phyloP scores from a whole-genome alignment of 2,113 vertebrate species.

The Lepidothrix coronata region DNA sequence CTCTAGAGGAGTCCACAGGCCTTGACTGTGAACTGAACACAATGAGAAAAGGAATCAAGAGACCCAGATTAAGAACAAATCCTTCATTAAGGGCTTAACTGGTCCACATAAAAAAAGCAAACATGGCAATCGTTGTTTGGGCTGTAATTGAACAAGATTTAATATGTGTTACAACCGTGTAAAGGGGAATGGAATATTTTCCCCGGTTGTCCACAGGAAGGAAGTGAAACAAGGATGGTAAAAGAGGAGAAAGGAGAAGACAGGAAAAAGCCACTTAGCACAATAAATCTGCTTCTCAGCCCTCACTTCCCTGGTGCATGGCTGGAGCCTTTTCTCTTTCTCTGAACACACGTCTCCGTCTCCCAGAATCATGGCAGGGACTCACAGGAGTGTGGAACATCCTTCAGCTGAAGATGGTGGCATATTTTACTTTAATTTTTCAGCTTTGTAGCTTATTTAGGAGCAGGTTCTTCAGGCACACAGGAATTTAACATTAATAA shows the following conservation, averaged over 20 bases:
- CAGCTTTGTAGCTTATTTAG: neutral
- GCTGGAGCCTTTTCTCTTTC: neutral
- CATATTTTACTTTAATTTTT: neutral
- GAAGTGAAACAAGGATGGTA: neutral
- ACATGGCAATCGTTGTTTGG: neutral
- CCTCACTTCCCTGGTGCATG: neutral
- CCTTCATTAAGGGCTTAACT: neutral
- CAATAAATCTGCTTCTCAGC: neutral
- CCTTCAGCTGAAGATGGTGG: neutral
- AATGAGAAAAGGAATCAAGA: neutral
- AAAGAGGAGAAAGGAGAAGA: neutral
- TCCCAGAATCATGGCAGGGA: neutral
- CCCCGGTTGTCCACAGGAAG: neutral
- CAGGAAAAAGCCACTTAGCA: neutral
- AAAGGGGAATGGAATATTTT: neutral
- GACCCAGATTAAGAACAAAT: neutral
- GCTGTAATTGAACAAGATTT: neutral
- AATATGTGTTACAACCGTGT: rapidly evolving
- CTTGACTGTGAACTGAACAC: neutral
- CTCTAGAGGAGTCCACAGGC: neutral
- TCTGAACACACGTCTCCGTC: neutral
- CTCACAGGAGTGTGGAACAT: neutral
- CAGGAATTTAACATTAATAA: neutral
- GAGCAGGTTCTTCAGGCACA: neutral
- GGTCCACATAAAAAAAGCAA: neutral